Conservation (phyloP, 1,140 invertebrate species). For the Plutomurus gul region DNA sequence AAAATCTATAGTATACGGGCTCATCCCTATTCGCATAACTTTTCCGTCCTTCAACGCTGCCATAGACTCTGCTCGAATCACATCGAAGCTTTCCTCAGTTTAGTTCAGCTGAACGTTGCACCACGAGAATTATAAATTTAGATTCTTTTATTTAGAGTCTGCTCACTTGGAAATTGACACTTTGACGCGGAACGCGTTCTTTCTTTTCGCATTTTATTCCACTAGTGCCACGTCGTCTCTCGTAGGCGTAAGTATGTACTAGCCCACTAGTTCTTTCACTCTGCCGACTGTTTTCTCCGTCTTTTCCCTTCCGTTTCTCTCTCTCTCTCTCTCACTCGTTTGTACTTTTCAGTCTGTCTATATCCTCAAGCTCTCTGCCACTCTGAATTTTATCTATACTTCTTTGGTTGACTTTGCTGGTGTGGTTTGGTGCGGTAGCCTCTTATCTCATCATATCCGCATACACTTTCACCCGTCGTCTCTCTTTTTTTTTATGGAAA, state of each 20-base stretch:
- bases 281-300: not conserved
- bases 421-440: not conserved
- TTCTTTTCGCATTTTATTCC: slow-evolving; percentile 34
- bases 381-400: not conserved
- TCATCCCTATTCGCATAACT: slow-evolving; percentile 25
- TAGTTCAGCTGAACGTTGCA: not conserved
- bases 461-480: not conserved
- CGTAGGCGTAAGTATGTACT: no score
- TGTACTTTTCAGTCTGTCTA: not conserved
- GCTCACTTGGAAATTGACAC: slow-evolving; percentile 46
- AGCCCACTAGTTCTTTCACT: no score
- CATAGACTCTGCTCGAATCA: not conserved
- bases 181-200: slow-evolving; percentile 38
- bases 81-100: slow-evolving; percentile 1
- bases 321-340: not conserved
- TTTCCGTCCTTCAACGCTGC: not conserved
- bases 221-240: not conserved
- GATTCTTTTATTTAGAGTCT: slow-evolving; percentile 41
- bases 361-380: not conserved
- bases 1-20: not conserved
- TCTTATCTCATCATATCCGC: not conserved
- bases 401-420: not conserved
- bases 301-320: not conserved
- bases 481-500: slow-evolving; percentile 18
- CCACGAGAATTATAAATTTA: slow-evolving; percentile 49